Conservation (phyloP, 2,888 invertebrate species). For the Empis livida region DNA sequence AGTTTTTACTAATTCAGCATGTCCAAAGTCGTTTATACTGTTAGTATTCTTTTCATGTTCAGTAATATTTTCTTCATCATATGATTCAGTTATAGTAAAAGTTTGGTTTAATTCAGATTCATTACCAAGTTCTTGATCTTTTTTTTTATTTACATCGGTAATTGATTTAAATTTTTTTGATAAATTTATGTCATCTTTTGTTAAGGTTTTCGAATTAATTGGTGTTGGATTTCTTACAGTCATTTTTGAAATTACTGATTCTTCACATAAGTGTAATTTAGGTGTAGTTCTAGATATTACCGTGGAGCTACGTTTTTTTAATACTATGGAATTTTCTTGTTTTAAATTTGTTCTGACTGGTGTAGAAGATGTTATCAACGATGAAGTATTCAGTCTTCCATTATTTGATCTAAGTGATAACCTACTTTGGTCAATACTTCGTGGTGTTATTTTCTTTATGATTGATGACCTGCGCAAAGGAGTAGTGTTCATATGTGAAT, state of each 20-base stretch:
- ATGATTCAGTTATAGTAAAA: conserved; percentile 5
- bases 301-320: background rate
- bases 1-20: background rate
- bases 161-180: too few species aligned
- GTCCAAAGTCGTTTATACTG: too few species aligned
- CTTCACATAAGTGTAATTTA: too few species aligned
- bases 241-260: too few species aligned
- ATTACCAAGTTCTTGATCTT: background rate
- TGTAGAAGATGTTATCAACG: conserved; percentile 7
- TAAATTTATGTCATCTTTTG: too few species aligned
- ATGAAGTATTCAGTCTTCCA: conserved; percentile 4
- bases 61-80: background rate
- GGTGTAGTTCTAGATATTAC: too few species aligned
- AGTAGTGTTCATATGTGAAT: background rate
- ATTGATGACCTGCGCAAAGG: background rate
- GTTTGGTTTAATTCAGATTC: background rate
- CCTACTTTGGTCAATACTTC: background rate
- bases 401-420: background rate
- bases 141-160: too few species aligned
- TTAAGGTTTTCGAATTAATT: too few species aligned
- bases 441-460: conserved; percentile 3
- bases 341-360: conserved; percentile 4
- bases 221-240: too few species aligned
- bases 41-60: too few species aligned
- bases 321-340: background rate